phyloP scores from a whole-genome alignment of 2,888 invertebrate species.

The Lochmaea capreae region DNA sequence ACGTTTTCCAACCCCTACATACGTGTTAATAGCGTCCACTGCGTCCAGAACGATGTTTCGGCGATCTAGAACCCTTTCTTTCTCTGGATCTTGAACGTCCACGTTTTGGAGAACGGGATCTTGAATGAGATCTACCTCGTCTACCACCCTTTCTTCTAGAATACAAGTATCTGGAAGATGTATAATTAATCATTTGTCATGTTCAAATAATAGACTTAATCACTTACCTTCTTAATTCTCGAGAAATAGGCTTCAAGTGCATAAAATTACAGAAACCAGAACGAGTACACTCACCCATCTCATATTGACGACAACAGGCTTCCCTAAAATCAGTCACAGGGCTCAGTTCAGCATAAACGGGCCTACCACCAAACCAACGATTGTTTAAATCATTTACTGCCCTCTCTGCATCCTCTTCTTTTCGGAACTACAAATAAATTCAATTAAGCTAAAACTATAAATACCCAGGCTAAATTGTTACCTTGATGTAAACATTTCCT shows the following conservation, averaged over 20 bases:
- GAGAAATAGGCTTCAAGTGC: slow-evolving; percentile 98
- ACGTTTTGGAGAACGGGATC: slow-evolving; percentile 46
- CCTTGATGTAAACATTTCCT: slow-evolving; percentile 99
- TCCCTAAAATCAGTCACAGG: slow-evolving; percentile 99
- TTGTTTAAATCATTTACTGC: slow-evolving; percentile 97
- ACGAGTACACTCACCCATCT: slow-evolving; percentile 98
- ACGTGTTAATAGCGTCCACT: slow-evolving; percentile 43
- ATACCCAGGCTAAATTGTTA: slow-evolving; percentile 60
- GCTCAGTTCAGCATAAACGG: slow-evolving; percentile 97
- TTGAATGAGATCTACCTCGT: slow-evolving; percentile 47
- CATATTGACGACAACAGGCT: slow-evolving; percentile 99
- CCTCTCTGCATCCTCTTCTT: slow-evolving; percentile 98
- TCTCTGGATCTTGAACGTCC: slow-evolving; percentile 71
- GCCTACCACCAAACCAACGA: slow-evolving; percentile 98
- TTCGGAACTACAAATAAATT: slow-evolving; percentile 76
- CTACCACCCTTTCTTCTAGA: slow-evolving; percentile 53
- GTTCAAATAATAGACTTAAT: neutral
- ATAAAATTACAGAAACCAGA: slow-evolving; percentile 99
- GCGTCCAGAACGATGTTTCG: slow-evolving; percentile 62
- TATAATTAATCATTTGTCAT: neutral
- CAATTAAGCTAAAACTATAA: neutral
- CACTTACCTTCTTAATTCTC: slow-evolving; percentile 85
- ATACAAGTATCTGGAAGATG: slow-evolving; percentile 51
- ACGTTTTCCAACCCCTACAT: neutral
- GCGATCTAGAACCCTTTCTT: slow-evolving; percentile 65